Percentiles rank a stretch among this genome's conserved stretches.
Conservation (phyloP, 2,888 invertebrate species). For the Anagyrus pseudococci region DNA sequence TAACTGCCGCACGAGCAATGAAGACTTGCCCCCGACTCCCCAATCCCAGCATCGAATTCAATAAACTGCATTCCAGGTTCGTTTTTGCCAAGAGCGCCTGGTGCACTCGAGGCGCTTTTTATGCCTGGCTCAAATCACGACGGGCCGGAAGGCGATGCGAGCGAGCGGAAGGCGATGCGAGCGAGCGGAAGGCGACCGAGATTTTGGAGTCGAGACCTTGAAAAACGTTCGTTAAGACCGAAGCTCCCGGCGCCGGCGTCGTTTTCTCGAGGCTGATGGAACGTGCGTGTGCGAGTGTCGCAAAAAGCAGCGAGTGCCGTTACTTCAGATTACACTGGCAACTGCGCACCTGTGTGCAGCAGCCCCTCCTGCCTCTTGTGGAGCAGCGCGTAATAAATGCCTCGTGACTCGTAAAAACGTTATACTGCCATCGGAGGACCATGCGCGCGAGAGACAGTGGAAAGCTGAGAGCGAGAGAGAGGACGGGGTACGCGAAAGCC, state of each 20-base stretch:
- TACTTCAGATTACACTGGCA: constrained; percentile 34
- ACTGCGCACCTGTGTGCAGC: not conserved
- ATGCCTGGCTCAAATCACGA: not conserved
- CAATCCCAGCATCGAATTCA: constrained; percentile 25
- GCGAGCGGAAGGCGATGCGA: constrained; percentile 26
- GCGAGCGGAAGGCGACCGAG: constrained; percentile 3
- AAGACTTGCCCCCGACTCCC: not conserved
- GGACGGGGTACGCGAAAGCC: constrained; percentile 28
- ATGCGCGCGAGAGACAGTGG: not conserved
- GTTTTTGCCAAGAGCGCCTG: not conserved
- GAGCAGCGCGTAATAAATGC: constrained; percentile 51
- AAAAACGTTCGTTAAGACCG: constrained; percentile 31
- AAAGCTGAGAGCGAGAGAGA: not conserved
- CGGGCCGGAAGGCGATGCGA: constrained; percentile 26
- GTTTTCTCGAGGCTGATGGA: constrained; percentile 24
- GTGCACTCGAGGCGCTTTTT: not conserved
- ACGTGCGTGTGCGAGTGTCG: not conserved
- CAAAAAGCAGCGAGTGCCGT: constrained; percentile 28
- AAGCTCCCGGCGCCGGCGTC: constrained; percentile 16
- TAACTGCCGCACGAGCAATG: constrained; percentile 26
- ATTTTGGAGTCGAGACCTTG: constrained; percentile 2
- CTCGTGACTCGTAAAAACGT: constrained; percentile 57
- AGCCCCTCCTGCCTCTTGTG: constrained; percentile 15
- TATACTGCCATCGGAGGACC: constrained; percentile 43
- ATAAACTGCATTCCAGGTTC: constrained; percentile 24